These are phyloP conservation scores for Harpagoxenus sublaevis DNA, from an alignment of 2,888 invertebrate species.

Conservation along the genomic window DNA sequence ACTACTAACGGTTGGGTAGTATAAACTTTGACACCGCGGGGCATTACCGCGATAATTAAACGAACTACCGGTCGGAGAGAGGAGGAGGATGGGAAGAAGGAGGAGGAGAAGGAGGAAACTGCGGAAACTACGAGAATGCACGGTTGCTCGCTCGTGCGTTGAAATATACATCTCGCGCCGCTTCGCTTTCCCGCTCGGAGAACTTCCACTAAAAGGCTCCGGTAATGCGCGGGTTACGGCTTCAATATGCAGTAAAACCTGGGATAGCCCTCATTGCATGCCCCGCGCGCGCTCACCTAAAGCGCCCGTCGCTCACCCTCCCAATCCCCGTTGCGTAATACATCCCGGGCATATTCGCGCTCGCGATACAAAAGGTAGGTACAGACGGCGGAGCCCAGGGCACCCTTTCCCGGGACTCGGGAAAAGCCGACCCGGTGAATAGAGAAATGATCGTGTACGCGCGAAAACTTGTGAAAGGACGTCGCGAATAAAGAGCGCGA, in stretches of 20 bases:
- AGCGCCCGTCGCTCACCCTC: not conserved
- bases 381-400: too few relatives aligned
- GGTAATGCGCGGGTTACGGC: slow-evolving; percentile 78
- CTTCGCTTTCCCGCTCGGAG: slow-evolving; percentile 71
- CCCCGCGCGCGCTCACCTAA: slow-evolving; percentile 20
- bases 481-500: not conserved
- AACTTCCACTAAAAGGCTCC: slow-evolving; percentile 78
- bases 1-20: slow-evolving; percentile 39
- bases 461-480: not conserved
- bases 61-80: slow-evolving; percentile 41
- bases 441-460: not conserved
- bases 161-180: slow-evolving; percentile 71
- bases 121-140: slow-evolving; percentile 64
- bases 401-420: not conserved
- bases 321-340: not conserved
- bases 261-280: slow-evolving; percentile 67
- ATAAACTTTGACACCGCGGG: slow-evolving; percentile 68
- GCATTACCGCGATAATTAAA: slow-evolving; percentile 74
- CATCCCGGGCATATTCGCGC: not conserved
- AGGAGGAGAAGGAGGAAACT: slow-evolving; percentile 55
- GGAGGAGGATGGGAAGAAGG: not conserved
- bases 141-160: slow-evolving; percentile 32
- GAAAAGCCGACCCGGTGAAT: not conserved
- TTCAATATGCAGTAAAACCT: slow-evolving; percentile 83
- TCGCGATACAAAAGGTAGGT: not conserved